Evolutionary conservation across 2,113 vertebrate genomes (phyloP).

Genomic region (Riparia riparia): DNA sequence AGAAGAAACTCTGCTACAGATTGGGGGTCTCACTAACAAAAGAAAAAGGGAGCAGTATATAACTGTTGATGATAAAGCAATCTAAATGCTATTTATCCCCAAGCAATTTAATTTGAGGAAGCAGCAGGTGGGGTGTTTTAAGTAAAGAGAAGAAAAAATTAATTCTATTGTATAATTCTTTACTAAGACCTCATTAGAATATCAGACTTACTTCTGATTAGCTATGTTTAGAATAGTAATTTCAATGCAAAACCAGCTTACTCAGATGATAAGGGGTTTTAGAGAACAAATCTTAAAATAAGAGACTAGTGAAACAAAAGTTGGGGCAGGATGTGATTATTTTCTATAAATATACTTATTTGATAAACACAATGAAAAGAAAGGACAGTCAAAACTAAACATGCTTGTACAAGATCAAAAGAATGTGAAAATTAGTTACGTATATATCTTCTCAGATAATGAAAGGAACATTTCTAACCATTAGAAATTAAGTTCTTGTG

Average conservation of each 20-base stretch:
- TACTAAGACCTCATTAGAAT: background rate
- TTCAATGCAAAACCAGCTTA: background rate
- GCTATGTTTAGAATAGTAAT: background rate
- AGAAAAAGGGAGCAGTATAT: background rate
- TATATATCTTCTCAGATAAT: background rate
- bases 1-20: background rate
- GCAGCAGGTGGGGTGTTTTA: background rate
- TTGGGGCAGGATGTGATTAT: background rate
- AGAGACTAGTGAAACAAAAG: background rate
- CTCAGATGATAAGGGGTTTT: background rate
- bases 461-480: background rate
- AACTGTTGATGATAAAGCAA: background rate
- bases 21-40: background rate
- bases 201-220: background rate
- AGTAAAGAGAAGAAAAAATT: constrained; percentile 1
- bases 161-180: background rate
- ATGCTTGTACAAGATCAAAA: background rate
- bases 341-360: constrained; percentile 11
- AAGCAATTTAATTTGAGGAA: background rate
- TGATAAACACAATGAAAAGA: background rate
- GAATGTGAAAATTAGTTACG: background rate
- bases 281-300: background rate
- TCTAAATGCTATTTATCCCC: background rate
- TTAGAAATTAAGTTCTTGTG: background rate
- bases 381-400: background rate